phyloP scores from a whole-genome alignment of 2,113 vertebrate species.

The Emydocephalus ijimae region DNA sequence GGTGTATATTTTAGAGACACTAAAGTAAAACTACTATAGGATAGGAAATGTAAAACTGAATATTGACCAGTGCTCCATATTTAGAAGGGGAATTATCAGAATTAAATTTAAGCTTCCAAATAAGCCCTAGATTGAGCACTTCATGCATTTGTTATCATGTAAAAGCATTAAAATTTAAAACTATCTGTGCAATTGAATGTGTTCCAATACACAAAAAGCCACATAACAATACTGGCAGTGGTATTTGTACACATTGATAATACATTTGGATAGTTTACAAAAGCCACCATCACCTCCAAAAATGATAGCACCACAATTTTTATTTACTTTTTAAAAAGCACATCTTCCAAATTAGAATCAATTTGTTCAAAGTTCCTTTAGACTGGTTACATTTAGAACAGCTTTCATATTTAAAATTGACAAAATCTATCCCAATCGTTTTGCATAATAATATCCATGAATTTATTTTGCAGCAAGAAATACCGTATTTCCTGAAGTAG shows the following conservation, averaged over 20 bases:
- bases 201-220: neutral
- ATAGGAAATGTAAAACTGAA: neutral
- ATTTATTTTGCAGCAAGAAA: conserved; percentile 10
- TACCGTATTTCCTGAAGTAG: neutral
- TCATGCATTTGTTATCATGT: neutral
- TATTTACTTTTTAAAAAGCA: conserved; percentile 31
- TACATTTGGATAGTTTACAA: neutral
- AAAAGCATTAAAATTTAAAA: neutral
- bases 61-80: neutral
- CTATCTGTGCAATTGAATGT: neutral
- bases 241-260: neutral
- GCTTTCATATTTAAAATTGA: neutral
- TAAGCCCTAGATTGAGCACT: neutral
- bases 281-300: neutral
- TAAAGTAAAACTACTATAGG: neutral
- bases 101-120: neutral
- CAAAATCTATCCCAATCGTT: neutral
- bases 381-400: neutral
- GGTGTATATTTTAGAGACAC: neutral
- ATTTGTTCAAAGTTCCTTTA: neutral
- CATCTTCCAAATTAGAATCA: conserved; percentile 7
- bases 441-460: neutral
- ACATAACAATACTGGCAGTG: neutral
- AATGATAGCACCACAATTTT: conserved; percentile 31
- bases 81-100: neutral